phyloP scores from a whole-genome alignment of 2,113 vertebrate species.

The Murina feae region DNA sequence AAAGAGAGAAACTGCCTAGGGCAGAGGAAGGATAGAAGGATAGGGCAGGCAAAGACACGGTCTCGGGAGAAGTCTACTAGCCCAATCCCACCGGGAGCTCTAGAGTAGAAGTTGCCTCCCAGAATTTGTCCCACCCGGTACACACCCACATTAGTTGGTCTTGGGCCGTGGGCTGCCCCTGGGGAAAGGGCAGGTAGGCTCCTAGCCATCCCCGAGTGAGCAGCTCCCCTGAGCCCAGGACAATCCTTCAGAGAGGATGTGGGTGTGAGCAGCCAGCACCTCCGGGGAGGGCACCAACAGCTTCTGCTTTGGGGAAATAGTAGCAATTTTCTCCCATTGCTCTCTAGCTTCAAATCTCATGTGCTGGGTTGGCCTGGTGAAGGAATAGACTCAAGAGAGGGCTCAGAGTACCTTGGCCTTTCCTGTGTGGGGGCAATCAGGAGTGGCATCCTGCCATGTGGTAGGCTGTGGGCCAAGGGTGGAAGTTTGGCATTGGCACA shows the following conservation, averaged over 20 bases:
- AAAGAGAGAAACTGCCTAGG: background rate
- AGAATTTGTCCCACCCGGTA: background rate
- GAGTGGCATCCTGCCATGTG: background rate
- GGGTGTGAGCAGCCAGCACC: background rate
- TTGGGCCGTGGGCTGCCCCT: background rate
- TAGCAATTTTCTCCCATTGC: background rate
- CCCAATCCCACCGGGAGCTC: background rate
- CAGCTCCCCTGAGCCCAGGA: background rate
- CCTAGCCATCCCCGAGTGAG: background rate
- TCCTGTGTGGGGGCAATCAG: rapidly evolving
- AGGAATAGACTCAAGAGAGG: background rate
- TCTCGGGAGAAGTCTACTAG: background rate
- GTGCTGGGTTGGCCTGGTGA: background rate
- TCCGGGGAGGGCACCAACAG: too few species aligned
- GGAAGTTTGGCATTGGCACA: background rate
- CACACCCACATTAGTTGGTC: background rate
- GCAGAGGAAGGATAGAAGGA: background rate
- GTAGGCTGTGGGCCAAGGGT: background rate
- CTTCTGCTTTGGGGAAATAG: background rate
- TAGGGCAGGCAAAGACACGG: background rate
- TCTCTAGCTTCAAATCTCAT: background rate
- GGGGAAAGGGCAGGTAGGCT: background rate
- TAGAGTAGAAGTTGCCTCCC: background rate
- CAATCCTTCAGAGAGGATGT: background rate
- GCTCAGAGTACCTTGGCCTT: background rate